phyloP scores from a whole-genome alignment of 23 tunicate species.

The Styela clava region DNA sequence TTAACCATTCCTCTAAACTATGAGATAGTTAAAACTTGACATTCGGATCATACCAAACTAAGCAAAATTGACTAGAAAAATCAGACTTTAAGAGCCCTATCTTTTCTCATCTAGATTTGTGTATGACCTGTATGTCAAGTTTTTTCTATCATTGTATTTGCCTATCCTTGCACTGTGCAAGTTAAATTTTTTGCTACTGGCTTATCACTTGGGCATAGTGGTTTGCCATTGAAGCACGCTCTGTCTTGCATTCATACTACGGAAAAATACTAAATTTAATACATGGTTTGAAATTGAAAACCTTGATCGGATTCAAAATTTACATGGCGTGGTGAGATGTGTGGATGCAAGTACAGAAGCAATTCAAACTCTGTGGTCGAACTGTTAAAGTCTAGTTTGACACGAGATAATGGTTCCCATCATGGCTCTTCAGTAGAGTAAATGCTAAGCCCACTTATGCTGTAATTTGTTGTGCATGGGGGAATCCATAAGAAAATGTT shows the following conservation, averaged over 20 bases:
- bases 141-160: background rate
- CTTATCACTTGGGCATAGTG: background rate
- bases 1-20: background rate
- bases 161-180: background rate
- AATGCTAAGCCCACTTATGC: no score
- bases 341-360: no score
- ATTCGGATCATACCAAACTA: background rate
- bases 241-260: background rate
- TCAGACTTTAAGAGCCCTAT: background rate
- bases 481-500: no score
- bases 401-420: no score
- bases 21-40: background rate
- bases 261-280: no score
- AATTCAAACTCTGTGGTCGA: no score
- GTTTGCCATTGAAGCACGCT: background rate
- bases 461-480: no score
- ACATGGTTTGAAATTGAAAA: no score
- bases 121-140: background rate
- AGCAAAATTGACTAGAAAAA: background rate
- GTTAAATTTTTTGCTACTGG: background rate
- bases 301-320: no score
- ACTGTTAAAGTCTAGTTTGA: no score
- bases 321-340: no score
- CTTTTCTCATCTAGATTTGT: background rate
- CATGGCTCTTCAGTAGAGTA: no score